Conservation (phyloP, 2,888 invertebrate genomes). For the Tenthredo scrophulariae region DNA sequence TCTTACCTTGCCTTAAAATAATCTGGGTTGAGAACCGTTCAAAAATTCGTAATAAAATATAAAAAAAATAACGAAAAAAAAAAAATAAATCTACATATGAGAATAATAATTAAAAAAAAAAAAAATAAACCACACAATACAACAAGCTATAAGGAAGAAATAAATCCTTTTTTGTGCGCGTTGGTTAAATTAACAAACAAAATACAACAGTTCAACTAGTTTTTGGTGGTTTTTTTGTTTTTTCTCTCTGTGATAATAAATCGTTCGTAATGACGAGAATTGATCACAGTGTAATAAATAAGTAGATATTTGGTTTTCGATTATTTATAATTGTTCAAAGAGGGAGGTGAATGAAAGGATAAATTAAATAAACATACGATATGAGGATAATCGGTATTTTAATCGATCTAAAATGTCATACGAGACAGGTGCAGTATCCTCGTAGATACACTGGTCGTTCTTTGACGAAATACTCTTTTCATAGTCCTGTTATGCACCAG, state of each 20-base stretch:
- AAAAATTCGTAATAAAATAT: background rate
- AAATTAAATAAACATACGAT: background rate
- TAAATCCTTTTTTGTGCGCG: no score
- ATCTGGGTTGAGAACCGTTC: slow-evolving; percentile 49
- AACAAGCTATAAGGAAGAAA: background rate
- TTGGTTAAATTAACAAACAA: no score
- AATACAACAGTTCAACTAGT: no score
- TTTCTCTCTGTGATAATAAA: no score
- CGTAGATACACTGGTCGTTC: background rate
- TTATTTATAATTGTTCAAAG: no score
- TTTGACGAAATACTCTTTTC: background rate
- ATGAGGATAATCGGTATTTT: background rate
- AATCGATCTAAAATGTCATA: background rate
- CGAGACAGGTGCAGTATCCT: background rate
- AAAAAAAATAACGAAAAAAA: no score
- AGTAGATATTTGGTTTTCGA: no score
- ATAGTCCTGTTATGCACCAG: background rate
- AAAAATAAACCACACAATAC: background rate
- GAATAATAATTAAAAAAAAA: background rate
- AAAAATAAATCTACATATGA: no score
- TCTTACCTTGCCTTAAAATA: slow-evolving; percentile 25
- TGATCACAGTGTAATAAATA: no score
- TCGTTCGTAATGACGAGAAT: no score
- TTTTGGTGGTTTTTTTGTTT: no score
- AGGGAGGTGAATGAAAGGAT: background rate